These are phyloP conservation scores for Drusus annulatus DNA, from an alignment of 1,140 invertebrate species.

Conservation along the genomic window DNA sequence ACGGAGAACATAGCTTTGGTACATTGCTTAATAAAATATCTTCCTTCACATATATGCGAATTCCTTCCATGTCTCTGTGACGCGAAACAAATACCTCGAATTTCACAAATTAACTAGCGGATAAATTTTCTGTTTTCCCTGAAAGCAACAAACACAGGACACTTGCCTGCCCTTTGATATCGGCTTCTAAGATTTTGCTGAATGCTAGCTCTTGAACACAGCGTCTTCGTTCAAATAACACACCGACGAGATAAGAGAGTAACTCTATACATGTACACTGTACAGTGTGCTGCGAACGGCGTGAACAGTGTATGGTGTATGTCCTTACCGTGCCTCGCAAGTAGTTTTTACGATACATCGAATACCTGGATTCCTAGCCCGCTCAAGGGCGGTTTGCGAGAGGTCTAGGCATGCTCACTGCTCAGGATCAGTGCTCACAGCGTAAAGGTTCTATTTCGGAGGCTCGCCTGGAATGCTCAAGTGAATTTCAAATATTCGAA, in stretches of 20 bases:
- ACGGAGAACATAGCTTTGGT: no score
- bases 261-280: no score
- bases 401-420: neutral
- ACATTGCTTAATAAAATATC: no score
- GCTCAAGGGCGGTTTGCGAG: neutral
- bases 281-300: no score
- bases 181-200: slow-evolving; percentile 7
- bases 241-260: neutral
- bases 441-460: neutral
- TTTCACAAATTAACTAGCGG: no score
- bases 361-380: slow-evolving; percentile 36
- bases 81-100: no score
- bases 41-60: no score
- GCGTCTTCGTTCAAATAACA: slow-evolving; percentile 35
- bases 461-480: neutral
- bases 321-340: neutral
- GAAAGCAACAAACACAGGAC: neutral
- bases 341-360: slow-evolving; percentile 43
- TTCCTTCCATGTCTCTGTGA: no score
- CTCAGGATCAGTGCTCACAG: neutral
- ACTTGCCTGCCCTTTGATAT: slow-evolving; percentile 31
- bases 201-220: slow-evolving; percentile 7
- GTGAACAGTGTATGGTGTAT: neutral
- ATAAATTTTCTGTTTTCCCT: no score
- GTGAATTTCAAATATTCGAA: slow-evolving; percentile 2